Evolutionary conservation across 2,888 invertebrate genomes (phyloP).

Genomic region (Epinotia brunnichana): DNA sequence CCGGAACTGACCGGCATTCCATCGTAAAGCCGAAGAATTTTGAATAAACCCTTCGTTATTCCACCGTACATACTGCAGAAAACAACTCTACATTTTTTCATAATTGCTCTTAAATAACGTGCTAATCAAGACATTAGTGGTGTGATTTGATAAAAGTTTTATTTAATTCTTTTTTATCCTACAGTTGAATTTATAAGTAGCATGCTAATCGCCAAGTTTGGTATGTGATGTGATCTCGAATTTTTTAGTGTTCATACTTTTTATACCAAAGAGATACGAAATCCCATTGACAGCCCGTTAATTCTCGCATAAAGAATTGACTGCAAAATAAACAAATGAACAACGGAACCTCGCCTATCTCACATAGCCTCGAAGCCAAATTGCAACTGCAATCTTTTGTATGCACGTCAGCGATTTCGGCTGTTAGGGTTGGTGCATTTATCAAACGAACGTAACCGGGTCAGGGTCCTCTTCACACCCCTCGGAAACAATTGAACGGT

Average conservation of each 20-base stretch:
- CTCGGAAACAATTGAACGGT: conserved; percentile 39
- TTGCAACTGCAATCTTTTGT: conserved; percentile 26
- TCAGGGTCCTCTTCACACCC: conserved; percentile 62
- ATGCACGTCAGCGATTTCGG: conserved; percentile 51
- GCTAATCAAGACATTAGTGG: background rate
- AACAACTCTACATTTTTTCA: background rate
- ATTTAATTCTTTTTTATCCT: background rate
- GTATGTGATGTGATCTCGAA: no score
- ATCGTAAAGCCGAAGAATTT: conserved; percentile 61
- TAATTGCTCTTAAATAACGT: background rate
- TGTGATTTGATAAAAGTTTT: background rate
- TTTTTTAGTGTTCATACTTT: no score
- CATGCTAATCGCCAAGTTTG: no score
- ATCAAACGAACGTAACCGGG: conserved; percentile 64
- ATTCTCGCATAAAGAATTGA: background rate
- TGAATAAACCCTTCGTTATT: conserved; percentile 50
- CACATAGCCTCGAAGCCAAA: conserved; percentile 6
- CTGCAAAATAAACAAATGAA: background rate
- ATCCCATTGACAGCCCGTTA: background rate
- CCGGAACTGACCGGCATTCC: conserved; percentile 58
- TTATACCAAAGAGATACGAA: background rate
- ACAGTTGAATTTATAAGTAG: no score
- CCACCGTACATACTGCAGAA: background rate
- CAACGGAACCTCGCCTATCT: background rate
- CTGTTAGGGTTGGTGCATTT: conserved; percentile 61